Percentiles rank a stretch among this genome's conserved stretches.
Conservation (phyloP, 2,888 invertebrate genomes). For the Acrocyrtus sp. region DNA sequence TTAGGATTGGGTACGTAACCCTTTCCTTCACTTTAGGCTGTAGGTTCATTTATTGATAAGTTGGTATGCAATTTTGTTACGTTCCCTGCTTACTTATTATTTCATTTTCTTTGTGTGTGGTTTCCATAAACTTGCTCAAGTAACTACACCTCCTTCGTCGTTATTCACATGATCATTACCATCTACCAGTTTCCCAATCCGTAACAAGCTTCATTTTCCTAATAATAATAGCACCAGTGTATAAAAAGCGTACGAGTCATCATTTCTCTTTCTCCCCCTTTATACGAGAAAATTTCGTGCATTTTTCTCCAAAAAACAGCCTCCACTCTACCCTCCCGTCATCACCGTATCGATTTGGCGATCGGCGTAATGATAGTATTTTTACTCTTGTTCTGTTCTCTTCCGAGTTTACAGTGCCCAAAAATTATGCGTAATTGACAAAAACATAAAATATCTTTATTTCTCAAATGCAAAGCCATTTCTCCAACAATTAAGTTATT, state of each 20-base stretch:
- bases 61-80: not conserved
- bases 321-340: no score
- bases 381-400: no score
- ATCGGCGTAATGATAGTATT: no score
- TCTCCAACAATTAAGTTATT: not conserved
- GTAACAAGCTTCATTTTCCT: no score
- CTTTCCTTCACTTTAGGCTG: not conserved
- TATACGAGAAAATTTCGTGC: no score
- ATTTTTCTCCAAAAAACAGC: no score
- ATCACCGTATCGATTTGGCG: no score
- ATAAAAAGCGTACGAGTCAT: no score
- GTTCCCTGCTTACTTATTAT: not conserved
- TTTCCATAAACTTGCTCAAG: conserved; percentile 27
- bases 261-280: not conserved
- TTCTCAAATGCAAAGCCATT: not conserved
- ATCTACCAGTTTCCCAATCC: conserved; percentile 4
- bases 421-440: not conserved
- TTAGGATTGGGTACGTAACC: no score
- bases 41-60: not conserved
- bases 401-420: no score
- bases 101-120: conserved; percentile 32
- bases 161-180: conserved; percentile 25
- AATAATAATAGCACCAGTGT: not conserved
- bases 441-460: no score
- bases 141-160: conserved; percentile 11